Base-by-base conservation (phyloP, 1,140 invertebrate species). In the Trachymyrmex septentrionalis region DNA sequence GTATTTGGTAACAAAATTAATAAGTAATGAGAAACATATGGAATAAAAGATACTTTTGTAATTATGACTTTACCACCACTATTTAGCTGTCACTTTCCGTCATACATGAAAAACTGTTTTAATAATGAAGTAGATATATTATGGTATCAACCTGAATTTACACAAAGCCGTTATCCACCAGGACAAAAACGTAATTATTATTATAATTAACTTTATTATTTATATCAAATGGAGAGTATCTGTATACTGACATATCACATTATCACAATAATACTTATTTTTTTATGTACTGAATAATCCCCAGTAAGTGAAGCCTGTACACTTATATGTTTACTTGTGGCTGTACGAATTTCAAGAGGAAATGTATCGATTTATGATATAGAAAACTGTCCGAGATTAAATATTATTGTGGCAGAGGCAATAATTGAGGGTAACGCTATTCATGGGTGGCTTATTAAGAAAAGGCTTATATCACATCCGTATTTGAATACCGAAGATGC, bases 101-200 rank as follows among this genome's bases (percentile, higher is more conserved):
- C 91, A n/a, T 94, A 91, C n/a, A 67, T 87, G 24, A 94, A 92
- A 88, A 91, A 94, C 57, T 24, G 24, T 73, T 90, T 82, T 53
- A 55, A 90, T 19, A 84, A 91, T 71, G 27, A 90, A 10, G 86
- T 95, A 9, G 75, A 87, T 59, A 86, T 94, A 44, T 93, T 86
- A 53, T 95, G 94, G 94, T 95, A 94, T 64, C 77, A 94, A 64
- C 81, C 90, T 1, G 92, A 93, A 71, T 95, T 95, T 90, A 92
- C 93, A 0, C 95, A 95, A 91, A 95, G 93, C 88, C 92, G 92
- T 59, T 95, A 95, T 91, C 95, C 95, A 27, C 94, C 94, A 16
- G 94, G 95, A 55, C 95, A 95, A 92, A 91, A 91, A 92, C 72
- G 95, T 95, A 92, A 92, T 64, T 66, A 61, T 3, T n/a, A n/a